Evolutionary conservation across 1,140 invertebrate genomes (phyloP).

Genomic region (Drosophila pectinifera): DNA sequence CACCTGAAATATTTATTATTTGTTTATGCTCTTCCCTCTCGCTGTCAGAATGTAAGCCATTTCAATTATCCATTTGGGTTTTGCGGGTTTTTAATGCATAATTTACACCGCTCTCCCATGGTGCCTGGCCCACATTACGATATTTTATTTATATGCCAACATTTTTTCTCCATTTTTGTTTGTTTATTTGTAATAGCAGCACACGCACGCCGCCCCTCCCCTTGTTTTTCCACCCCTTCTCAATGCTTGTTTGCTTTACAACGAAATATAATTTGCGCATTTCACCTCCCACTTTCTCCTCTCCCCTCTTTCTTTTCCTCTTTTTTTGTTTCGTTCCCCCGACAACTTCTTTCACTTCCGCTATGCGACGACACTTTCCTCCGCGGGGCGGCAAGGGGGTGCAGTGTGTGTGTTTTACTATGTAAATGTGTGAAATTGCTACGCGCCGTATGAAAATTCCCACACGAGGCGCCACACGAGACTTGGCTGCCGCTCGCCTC

Average conservation of each 20-base stretch:
- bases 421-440: constrained; percentile 84
- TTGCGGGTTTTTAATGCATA: constrained; percentile 47
- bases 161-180: constrained; percentile 48
- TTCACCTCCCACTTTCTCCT: constrained; percentile 2
- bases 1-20: constrained; percentile 22
- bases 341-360: constrained; percentile 79
- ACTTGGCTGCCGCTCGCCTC: constrained; percentile 22
- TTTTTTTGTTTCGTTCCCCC: background rate
- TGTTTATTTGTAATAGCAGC: constrained; percentile 69
- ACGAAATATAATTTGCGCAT: constrained; percentile 77
- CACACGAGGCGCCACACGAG: constrained; percentile 65
- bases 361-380: constrained; percentile 76
- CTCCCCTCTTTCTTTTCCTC: constrained; percentile 8
- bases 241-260: constrained; percentile 65
- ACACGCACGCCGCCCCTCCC: constrained; percentile 17
- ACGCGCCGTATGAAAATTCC: constrained; percentile 78
- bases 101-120: constrained; percentile 45
- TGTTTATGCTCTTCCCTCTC: constrained; percentile 1
- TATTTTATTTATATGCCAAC: constrained; percentile 59
- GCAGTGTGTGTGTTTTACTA: constrained; percentile 75
- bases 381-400: constrained; percentile 6
- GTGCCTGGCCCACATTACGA: constrained; percentile 49
- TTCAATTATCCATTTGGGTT: constrained; percentile 46
- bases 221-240: constrained; percentile 2
- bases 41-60: constrained; percentile 8